Conservation (phyloP, 2,888 invertebrate species). For the Mycalesis mineus region DNA sequence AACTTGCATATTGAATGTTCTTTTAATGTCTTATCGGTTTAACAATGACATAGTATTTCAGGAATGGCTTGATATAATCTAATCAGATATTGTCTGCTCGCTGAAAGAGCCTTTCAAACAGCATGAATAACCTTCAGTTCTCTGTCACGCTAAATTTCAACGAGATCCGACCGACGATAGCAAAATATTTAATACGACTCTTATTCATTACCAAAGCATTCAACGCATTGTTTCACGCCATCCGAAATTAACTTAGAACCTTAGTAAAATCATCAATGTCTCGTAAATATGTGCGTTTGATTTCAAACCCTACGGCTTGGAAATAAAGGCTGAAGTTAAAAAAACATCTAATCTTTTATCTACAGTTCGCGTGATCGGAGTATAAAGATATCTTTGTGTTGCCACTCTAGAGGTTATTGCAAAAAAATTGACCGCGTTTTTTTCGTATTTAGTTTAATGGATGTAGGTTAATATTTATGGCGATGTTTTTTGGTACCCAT, state of each 20-base stretch:
- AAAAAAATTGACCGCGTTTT: slow-evolving; percentile 33
- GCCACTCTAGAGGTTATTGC: slow-evolving; percentile 29
- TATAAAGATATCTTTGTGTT: slow-evolving; percentile 29
- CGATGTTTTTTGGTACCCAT: too few species aligned
- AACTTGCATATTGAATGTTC: neutral
- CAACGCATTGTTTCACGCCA: slow-evolving; percentile 7
- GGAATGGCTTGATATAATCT: slow-evolving; percentile 2
- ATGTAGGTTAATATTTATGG: neutral
- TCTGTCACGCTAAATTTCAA: slow-evolving; percentile 4
- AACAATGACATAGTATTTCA: neutral
- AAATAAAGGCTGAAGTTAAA: slow-evolving; percentile 13
- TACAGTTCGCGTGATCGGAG: slow-evolving; percentile 24
- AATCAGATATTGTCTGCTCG: slow-evolving; percentile 1
- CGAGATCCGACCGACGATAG: neutral
- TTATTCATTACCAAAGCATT: slow-evolving; percentile 1
- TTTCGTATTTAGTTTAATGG: slow-evolving; percentile 8
- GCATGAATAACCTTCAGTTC: slow-evolving; percentile 5
- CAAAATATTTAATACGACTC: neutral
- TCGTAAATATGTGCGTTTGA: slow-evolving; percentile 4
- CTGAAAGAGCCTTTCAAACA: slow-evolving; percentile 7
- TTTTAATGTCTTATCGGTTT: neutral
- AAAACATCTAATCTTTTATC: slow-evolving; percentile 22
- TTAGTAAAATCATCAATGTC: slow-evolving; percentile 8
- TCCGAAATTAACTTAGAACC: slow-evolving; percentile 4
- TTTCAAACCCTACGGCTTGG: slow-evolving; percentile 10